Evolutionary conservation across 2,113 vertebrate genomes (phyloP), one percentile per base, ranked within the genome.

Genomic region (Rana temporaria): DNA sequence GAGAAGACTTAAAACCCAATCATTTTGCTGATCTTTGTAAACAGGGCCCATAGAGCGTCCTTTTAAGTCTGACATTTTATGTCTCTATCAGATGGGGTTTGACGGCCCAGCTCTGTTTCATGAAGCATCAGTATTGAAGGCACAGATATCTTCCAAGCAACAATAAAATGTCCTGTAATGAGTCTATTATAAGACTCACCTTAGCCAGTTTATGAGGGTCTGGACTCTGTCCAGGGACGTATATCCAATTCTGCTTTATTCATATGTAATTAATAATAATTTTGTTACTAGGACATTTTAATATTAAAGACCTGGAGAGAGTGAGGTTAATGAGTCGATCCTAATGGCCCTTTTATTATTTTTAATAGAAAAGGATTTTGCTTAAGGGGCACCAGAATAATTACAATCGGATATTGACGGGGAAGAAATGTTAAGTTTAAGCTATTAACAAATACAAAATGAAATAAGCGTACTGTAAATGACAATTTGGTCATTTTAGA

Each of bases 201-300:
- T 78, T n/a, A 72, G 56, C 85, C 88, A 85, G 78, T 88, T 86
- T 84, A 85, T 4, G 2, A 87, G 84, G 65, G 65, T 77, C 70
- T 88, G 89, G 87, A 84, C 71, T 2, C 6, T 6, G n/a, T 88
- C 89, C 89, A 87, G 48, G 78, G 6, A 59, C 86, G 72, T 20
- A 86, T 70, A 81, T 84, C 65, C 62, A 57, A 38, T 42, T 32
- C 30, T 19, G 0, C 53, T 73, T 57, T 86, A 87, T 84, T 87
- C 62, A 26, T 57, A 0, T 2, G 62, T 84, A 52, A 84, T 89
- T 87, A 87, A 85, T 53, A 85, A 85, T 42, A 55, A 56, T 9
- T 77, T 17, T 85, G 48, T 79, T 79, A 81, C 57, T 56, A 20
- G 30, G 77, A 68, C 77, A 6, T 79, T 79, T 68, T 60, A 71